Evolutionary conservation across 2,888 invertebrate genomes (phyloP).

Genomic region (Papilio gigon): DNA sequence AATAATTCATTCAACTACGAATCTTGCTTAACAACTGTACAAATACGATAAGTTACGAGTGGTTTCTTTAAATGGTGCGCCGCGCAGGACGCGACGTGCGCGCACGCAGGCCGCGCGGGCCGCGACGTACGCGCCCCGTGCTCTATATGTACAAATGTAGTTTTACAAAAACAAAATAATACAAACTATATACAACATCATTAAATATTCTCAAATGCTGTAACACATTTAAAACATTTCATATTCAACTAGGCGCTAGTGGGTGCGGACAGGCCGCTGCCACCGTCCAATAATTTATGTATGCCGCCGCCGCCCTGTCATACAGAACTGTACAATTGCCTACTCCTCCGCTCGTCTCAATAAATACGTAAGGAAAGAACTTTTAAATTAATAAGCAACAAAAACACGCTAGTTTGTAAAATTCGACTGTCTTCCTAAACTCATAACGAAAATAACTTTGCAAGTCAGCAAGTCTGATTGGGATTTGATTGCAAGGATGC

Average conservation of each 20-base stretch:
- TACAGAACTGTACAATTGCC: constrained; percentile 66
- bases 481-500: constrained; percentile 13
- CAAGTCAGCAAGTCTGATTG: constrained; percentile 11
- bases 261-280: constrained; percentile 62
- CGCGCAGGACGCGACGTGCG: constrained; percentile 68
- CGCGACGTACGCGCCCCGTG: constrained; percentile 58
- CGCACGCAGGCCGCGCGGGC: constrained; percentile 48
- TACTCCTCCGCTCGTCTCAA: constrained; percentile 53
- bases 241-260: constrained; percentile 79
- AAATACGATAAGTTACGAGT: constrained; percentile 80
- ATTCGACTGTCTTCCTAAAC: constrained; percentile 15
- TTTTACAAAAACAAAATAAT: constrained; percentile 80
- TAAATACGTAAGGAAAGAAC: constrained; percentile 51
- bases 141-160: constrained; percentile 73
- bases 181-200: constrained; percentile 82
- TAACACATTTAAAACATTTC: constrained; percentile 82
- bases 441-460: constrained; percentile 17
- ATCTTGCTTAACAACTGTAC: constrained; percentile 81
- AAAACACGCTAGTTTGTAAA: constrained; percentile 55
- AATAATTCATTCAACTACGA: constrained; percentile 79
- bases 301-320: constrained; percentile 47
- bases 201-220: constrained; percentile 82
- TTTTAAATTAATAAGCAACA: constrained; percentile 68
- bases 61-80: constrained; percentile 78
- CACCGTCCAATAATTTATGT: constrained; percentile 64